Base-by-base conservation (phyloP, 2,797 vertebrate species). In the Chelmon rostratus region DNA sequence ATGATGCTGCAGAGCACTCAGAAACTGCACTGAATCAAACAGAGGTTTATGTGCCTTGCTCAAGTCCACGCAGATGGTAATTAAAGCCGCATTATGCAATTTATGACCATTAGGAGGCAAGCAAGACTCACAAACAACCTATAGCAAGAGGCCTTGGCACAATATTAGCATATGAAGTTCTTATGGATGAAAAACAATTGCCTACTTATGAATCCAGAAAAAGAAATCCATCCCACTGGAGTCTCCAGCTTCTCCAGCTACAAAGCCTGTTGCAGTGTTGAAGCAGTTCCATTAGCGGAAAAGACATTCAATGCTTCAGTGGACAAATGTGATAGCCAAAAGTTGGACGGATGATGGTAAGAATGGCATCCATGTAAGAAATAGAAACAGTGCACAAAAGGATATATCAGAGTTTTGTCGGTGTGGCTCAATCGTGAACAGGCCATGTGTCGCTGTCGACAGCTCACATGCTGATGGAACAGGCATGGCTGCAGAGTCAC, bases 391-490 rank as follows among this genome's bases (percentile, higher is more conserved):
- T 64, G 50, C 10, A 42, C 4, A 42, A 28, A 35, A 73, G 8
- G 54, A 23, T 37, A 46, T 16, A 37, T 28, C 15, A 44, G 0
- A 25, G 8, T 44, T 35, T 35, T 47, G n/a, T 66, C 49, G 3
- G 28, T 47, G 58, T 80, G 33, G 47, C 40, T 82, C 61, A 53
- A 0, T 58, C 28, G 4, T 65, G 72, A 38, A 59, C 28, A 73
- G 70, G 50, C 28, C 49, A 63, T 47, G 56, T 62, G 78, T 69
- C 67, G 38, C 58, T 57, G 63, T 73, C 49, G 69, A 8, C 42
- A 69, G 67, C 69, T 73, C 54, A 31, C 62, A 35, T 31, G 23
- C n/a, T n/a, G 15, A 70, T 74, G 10, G 9, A 67, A 85, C 68
- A 76, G 54, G 37, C 66, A 59, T 7, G 47, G 42, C 61, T 61